These are phyloP conservation scores for Papilio aristodemus DNA, from an alignment of 1,140 invertebrate species.

Conservation along the genomic window DNA sequence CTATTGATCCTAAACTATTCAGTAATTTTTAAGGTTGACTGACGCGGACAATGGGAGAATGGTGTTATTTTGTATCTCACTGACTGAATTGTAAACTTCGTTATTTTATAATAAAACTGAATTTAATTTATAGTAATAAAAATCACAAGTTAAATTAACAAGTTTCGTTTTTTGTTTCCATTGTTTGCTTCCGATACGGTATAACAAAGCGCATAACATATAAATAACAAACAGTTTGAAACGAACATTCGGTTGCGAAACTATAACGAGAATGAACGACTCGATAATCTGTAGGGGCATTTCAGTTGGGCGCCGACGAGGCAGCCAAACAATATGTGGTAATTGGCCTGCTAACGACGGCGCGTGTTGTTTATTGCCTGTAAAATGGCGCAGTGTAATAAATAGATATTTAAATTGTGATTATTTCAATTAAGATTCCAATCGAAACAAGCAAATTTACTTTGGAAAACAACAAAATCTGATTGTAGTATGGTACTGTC, in stretches of 20 bases:
- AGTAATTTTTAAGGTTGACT: no score
- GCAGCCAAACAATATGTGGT: conserved; percentile 13
- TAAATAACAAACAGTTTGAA: conserved; percentile 5
- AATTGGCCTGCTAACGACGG: conserved; percentile 19
- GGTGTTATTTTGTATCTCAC: no score
- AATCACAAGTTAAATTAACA: no score
- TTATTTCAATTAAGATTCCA: conserved; percentile 2
- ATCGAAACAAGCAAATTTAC: no score
- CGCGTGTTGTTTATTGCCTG: conserved; percentile 10
- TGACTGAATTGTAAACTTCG: no score
- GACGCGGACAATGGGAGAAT: no score
- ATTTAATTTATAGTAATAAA: no score
- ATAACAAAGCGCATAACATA: neutral
- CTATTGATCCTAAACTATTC: no score
- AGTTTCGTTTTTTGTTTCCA: neutral
- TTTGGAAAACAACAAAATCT: no score
- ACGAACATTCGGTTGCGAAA: conserved; percentile 1
- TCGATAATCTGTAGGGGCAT: conserved; percentile 16
- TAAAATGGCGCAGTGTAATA: conserved; percentile 11
- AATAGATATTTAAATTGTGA: neutral
- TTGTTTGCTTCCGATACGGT: neutral
- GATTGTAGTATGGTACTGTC: no score
- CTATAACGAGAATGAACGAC: conserved; percentile 19
- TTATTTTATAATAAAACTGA: no score
- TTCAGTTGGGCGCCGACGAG: neutral